Percentiles rank a stretch among this genome's conserved stretches.
phyloP scores from a whole-genome alignment of 1,140 invertebrate species.

The Asobara japonica region DNA sequence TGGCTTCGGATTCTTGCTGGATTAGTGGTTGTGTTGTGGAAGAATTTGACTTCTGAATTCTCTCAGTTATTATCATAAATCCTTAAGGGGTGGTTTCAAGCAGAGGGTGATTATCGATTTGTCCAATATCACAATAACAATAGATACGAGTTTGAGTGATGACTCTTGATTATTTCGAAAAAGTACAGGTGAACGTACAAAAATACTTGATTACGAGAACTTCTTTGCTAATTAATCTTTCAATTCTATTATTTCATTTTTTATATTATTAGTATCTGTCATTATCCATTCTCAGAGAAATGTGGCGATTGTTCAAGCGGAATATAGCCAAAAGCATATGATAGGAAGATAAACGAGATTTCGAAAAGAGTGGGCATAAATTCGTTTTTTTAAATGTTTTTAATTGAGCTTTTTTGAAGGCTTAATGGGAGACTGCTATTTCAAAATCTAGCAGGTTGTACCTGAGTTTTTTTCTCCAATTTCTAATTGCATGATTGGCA shows the following conservation, averaged over 20 bases:
- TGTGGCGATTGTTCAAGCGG: constrained; percentile 11
- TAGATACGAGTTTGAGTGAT: constrained; percentile 45
- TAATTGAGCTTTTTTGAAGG: too few relatives aligned
- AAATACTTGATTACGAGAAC: constrained; percentile 59
- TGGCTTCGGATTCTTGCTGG: too few relatives aligned
- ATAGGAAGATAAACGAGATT: background rate
- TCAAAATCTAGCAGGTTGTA: too few relatives aligned
- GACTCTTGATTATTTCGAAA: constrained; percentile 39
- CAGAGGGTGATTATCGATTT: constrained; percentile 32
- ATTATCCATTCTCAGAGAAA: background rate
- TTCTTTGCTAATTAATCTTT: constrained; percentile 44
- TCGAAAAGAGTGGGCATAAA: too few relatives aligned
- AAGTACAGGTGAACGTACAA: constrained; percentile 60
- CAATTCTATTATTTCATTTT: constrained; percentile 23
- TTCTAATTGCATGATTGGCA: too few relatives aligned
- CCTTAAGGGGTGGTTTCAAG: too few relatives aligned
- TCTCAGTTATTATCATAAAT: background rate
- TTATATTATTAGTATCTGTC: constrained; percentile 7
- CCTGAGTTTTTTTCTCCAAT: too few relatives aligned
- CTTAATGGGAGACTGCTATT: too few relatives aligned
- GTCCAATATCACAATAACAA: constrained; percentile 57
- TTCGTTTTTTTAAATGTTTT: too few relatives aligned
- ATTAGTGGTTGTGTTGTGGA: too few relatives aligned
- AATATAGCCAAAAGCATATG: background rate
- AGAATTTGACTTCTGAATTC: too few relatives aligned